Base-by-base conservation (phyloP, 2,888 invertebrate species). In the Gastracanthus pulcherrimus region DNA sequence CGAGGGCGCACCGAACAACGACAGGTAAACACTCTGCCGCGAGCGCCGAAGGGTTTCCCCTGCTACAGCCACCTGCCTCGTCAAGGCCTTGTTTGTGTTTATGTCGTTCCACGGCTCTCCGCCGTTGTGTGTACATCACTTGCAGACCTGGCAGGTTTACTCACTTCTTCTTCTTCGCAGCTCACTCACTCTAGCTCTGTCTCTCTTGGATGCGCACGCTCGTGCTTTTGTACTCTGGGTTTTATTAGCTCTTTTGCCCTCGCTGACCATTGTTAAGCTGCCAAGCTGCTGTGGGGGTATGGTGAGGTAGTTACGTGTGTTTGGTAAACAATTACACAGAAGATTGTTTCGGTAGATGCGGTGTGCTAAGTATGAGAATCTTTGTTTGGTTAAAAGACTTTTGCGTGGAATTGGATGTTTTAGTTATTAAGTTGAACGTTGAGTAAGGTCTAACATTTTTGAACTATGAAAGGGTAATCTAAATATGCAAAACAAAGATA, bases 21-120 rank as follows among this genome's bases (percentile, higher is more conserved):
- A 41, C 76, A 70, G 67, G 62, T 76, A 80, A 80, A 80, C 76
- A 75, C 76, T 60, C 34, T 62, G 26, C 41, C 13, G 4, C 34
- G 4, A 41, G 19, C 34, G 34, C 38, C 45, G 2, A 58, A 19
- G 51, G 31, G 55, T 67, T 69, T 62, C 31, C 36, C 3, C 34
- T 64, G 23, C 9, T n/a, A 3, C 34, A n/a, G n/a, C 34, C 31
- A 67, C 26, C 58, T 67, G 36, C 1, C 55, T 78, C 62, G 64
- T 71, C 31, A 60, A 77, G 51, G 11, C 36, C 45, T 67, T 74
- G 55, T 55, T 79, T 67, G 36, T 48, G 74, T 45, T 58, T 67
- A 31, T 38, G 19, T 62, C 34, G 45, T 36, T 60, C 45, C 29
- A 34, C 11, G 16, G 19, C 41, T 58, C 3, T 38, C 29, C 29